These are phyloP conservation scores for Allygus modestus DNA, from an alignment of 2,888 invertebrate species.

Conservation along the genomic window DNA sequence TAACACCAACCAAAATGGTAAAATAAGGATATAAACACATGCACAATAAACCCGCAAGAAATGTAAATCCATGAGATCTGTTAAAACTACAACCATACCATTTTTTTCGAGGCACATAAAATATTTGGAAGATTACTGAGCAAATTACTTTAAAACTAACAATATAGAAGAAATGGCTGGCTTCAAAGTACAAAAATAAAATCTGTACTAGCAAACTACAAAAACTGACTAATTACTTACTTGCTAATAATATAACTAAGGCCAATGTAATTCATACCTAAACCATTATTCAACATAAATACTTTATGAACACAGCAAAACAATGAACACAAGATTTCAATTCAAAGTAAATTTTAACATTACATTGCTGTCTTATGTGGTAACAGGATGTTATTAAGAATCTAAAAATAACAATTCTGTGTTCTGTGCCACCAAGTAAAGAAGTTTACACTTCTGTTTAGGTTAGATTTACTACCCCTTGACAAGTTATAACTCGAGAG, in stretches of 20 bases:
- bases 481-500: too few relatives aligned
- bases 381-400: too few relatives aligned
- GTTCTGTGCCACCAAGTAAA: too few relatives aligned
- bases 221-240: background rate
- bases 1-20: background rate
- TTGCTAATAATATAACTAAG: background rate
- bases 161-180: background rate
- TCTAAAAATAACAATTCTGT: too few relatives aligned
- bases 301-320: slow-evolving; percentile 1
- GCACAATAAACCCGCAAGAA: background rate
- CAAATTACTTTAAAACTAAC: background rate
- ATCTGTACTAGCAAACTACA: background rate
- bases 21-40: background rate
- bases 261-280: background rate
- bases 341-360: too few relatives aligned
- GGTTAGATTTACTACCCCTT: too few relatives aligned
- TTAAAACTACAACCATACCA: background rate
- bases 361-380: too few relatives aligned
- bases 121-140: background rate
- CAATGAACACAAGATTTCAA: background rate
- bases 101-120: background rate
- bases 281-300: background rate
- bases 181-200: slow-evolving; percentile 24
- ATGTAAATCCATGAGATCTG: background rate
- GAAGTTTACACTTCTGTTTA: too few relatives aligned